Base-by-base conservation (phyloP, 2,888 invertebrate genomes). In the Augochlorella aurata region DNA sequence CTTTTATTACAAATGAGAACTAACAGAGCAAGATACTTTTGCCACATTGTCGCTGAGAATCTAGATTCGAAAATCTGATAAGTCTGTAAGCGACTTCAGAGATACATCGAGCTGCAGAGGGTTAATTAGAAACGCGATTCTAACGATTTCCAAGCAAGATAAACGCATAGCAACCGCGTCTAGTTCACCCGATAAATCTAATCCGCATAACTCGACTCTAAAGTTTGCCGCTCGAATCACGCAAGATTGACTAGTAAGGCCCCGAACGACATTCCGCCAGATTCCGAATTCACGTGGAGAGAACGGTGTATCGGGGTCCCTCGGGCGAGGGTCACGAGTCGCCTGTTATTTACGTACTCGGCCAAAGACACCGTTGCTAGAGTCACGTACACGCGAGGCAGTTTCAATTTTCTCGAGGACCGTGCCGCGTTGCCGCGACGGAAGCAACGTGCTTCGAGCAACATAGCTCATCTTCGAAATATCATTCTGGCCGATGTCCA, bases 401-500 rank as follows among this genome's bases (percentile, higher is more conserved):
- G 82, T 84, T 86, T 78, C 76, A 80, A 80, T 80, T 84, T 82
- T 72, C 63, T 38, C n/a, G 38, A 18, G 65, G 50, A 54, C 61
- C 67, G 67, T 83, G 77, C 70, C 70, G 49, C 16, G 52, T 44
- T 24, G 58, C 49, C 24, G 38, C 63, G 71, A 47, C 58, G 63
- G 63, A 21, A 9, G 52, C 50, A 38, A 24, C 71, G 49, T 18
- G 50, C 21, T 8, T 14, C 18, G 52, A 74, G 52, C 58, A 79
- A 74, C 65, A 65, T 70, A 67, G 58, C 72, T 77, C 75, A 75
- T 85, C 87, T 70, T 81, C 83, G 79, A 81, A 87, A 87, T 85
- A 84, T 87, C 84, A 84, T 81, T 75, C 79, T 87, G 87, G 87
- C 84, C 69, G 38, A 38, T 38, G 54, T 79, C 87, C 87, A 87